Percentiles rank a stretch among this genome's conserved stretches.
phyloP scores from a whole-genome alignment of 35 echinoderm and acorn worm species.

The Lytechinus variegatus region DNA sequence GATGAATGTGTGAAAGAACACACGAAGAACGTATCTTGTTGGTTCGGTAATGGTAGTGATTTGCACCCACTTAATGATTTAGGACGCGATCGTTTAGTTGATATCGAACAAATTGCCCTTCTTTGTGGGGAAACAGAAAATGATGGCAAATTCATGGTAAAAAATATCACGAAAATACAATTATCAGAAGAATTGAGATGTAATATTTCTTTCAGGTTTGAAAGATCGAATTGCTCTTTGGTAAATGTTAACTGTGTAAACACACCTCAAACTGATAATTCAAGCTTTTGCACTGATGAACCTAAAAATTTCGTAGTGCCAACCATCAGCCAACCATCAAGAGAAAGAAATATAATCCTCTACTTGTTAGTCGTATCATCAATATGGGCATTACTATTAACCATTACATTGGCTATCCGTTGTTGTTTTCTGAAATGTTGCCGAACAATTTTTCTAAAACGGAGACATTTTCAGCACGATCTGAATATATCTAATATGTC shows the following conservation, averaged over 20 bases:
- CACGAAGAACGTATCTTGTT: background rate
- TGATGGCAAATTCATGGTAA: background rate
- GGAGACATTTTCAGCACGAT: background rate
- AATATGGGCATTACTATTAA: background rate
- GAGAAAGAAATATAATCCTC: background rate
- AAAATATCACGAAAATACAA: background rate
- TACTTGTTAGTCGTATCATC: background rate
- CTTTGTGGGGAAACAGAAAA: background rate
- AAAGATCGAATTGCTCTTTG: background rate
- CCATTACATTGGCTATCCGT: background rate
- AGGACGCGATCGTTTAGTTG: background rate
- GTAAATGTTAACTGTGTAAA: background rate
- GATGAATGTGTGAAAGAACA: background rate
- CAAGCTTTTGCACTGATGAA: no score
- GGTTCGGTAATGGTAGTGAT: background rate
- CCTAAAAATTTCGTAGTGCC: background rate
- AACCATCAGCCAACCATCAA: background rate
- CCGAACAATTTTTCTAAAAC: background rate
- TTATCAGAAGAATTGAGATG: background rate
- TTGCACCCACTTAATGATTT: background rate
- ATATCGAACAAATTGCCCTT: background rate
- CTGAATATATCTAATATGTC: background rate
- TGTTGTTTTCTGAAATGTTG: background rate
- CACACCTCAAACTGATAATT: background rate
- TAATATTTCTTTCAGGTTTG: background rate